Percentiles rank a stretch among this genome's conserved stretches.
Conservation (phyloP, 2,113 vertebrate species). For the Xiphorhynchus elegans region DNA sequence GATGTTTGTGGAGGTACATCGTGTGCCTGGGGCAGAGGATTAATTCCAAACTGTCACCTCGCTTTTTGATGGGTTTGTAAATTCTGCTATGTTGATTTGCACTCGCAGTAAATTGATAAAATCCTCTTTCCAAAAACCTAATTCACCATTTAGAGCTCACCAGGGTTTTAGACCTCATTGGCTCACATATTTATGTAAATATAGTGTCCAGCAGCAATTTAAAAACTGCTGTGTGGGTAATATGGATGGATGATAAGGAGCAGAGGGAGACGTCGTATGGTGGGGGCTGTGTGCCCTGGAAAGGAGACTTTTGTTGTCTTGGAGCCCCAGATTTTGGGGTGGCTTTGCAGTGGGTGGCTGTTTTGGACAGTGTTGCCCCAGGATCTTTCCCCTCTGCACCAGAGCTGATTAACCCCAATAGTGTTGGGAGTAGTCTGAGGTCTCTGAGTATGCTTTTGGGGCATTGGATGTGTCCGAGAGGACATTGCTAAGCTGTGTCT, state of each 20-base stretch:
- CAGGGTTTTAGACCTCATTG: slow-evolving; percentile 20
- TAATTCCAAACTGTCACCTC: slow-evolving; percentile 45
- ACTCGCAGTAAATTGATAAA: slow-evolving; percentile 47
- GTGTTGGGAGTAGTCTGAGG: background rate
- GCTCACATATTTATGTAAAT: slow-evolving; percentile 42
- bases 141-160: slow-evolving; percentile 7
- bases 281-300: background rate
- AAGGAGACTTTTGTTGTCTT: rapidly evolving
- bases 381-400: background rate
- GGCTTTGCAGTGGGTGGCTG: rapidly evolving
- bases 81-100: slow-evolving; percentile 43
- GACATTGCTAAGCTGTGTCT: background rate
- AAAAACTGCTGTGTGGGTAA: background rate
- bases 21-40: slow-evolving; percentile 32
- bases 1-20: slow-evolving; percentile 46
- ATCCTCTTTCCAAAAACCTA: slow-evolving; percentile 47
- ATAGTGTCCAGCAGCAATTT: slow-evolving; percentile 12
- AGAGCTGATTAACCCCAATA: background rate
- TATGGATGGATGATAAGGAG: background rate
- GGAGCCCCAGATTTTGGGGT: rapidly evolving
- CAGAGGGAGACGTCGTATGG: background rate
- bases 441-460: background rate
- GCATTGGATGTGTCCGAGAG: background rate
- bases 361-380: background rate
- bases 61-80: slow-evolving; percentile 54